These are phyloP conservation scores for Leptodactylus fuscus DNA, from an alignment of 2,113 vertebrate genomes.

Conservation along the genomic window DNA sequence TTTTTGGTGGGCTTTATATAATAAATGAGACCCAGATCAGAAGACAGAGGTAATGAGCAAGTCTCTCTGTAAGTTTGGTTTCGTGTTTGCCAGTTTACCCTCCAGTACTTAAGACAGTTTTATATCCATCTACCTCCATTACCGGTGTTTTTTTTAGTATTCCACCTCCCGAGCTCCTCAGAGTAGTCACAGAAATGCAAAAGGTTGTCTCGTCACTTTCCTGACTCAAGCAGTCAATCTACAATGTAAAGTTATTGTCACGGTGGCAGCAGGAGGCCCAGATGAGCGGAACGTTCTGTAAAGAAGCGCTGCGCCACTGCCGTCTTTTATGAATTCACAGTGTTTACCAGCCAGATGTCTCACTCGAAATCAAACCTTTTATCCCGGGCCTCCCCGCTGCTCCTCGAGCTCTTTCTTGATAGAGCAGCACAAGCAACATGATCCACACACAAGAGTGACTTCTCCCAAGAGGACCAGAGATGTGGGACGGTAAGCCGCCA, in stretches of 20 bases:
- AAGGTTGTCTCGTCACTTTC: background rate
- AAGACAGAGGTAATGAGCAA: too few species aligned
- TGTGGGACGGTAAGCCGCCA: background rate
- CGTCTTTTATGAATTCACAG: slow-evolving; percentile 63
- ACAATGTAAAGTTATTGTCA: slow-evolving; percentile 34
- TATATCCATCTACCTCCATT: too few species aligned
- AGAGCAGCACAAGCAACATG: slow-evolving; percentile 35
- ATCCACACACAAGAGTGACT: slow-evolving; percentile 29
- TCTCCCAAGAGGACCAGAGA: background rate
- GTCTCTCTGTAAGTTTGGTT: too few species aligned
- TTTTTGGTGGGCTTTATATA: too few species aligned
- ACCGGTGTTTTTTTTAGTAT: too few species aligned
- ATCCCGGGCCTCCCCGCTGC: slow-evolving; percentile 65
- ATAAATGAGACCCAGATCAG: too few species aligned
- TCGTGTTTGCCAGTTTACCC: background rate
- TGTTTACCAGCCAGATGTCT: slow-evolving; percentile 65
- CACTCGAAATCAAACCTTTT: slow-evolving; percentile 66
- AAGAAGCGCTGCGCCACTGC: slow-evolving; percentile 55
- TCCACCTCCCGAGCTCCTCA: background rate
- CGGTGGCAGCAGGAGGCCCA: slow-evolving; percentile 45
- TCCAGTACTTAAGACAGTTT: background rate
- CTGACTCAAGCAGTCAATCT: slow-evolving; percentile 16
- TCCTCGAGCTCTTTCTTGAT: slow-evolving; percentile 19
- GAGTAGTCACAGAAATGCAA: background rate
- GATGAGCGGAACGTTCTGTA: slow-evolving; percentile 12